Percentiles rank a stretch among this genome's conserved stretches.
These are phyloP conservation scores for Heliconius ismenius DNA, from an alignment of 2,888 invertebrate species.

Conservation along the genomic window DNA sequence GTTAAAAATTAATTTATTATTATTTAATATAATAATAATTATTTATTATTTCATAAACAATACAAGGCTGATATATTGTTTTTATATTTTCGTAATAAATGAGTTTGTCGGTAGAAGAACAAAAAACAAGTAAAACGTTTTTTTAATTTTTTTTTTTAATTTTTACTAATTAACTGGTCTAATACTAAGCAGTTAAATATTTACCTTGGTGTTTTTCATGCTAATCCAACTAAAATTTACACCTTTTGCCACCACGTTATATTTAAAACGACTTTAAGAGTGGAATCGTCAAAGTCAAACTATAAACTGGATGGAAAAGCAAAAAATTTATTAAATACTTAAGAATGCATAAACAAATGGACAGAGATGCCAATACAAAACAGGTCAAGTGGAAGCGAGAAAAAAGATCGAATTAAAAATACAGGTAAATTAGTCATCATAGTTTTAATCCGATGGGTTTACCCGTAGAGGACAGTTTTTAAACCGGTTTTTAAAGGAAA, in stretches of 20 bases:
- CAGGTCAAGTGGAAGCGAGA: constrained; percentile 32
- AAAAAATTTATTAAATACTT: constrained; percentile 36
- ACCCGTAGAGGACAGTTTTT: constrained; percentile 34
- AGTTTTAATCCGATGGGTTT: constrained; percentile 35
- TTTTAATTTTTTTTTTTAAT: not conserved
- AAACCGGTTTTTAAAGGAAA: constrained; percentile 32
- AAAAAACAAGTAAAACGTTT: not conserved
- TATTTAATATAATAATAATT: not conserved
- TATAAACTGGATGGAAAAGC: constrained; percentile 31
- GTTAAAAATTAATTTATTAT: no score
- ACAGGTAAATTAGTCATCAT: constrained; percentile 39
- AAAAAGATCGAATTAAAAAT: constrained; percentile 29
- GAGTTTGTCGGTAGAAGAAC: no score
- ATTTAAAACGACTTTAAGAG: not conserved
- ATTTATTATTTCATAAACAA: not conserved
- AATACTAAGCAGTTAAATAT: not conserved
- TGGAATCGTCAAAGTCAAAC: constrained; percentile 16
- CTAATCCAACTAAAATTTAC: not conserved
- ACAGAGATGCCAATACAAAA: constrained; percentile 26
- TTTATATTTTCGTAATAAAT: no score
- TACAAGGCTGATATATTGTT: not conserved
- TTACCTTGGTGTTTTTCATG: not conserved
- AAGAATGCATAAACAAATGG: constrained; percentile 28
- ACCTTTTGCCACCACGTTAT: not conserved
- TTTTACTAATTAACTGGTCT: no score